Base-by-base conservation (phyloP, 2,797 vertebrate species). In the Lepidocolaptes lacrymiger region DNA sequence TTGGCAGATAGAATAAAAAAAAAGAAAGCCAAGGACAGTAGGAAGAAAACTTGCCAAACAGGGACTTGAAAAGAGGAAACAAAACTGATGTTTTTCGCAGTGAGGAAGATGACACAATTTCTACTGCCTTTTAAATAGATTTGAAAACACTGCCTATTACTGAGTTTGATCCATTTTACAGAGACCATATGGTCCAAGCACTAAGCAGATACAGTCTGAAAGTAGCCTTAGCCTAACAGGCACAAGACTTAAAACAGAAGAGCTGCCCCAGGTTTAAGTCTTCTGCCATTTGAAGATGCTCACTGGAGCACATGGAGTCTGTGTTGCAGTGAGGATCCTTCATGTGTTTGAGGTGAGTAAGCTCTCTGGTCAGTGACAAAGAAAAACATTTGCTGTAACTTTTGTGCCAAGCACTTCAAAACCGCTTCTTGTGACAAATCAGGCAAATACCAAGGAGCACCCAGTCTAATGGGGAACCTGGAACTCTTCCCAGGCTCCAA, bases 401-500 rank as follows among this genome's bases (percentile, higher is more conserved):
- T 88, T 54, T 63, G 73, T 30, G 44, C 73, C 76, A 52, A 91
- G 64, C 63, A 39, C 56, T 82, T 88, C 17, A 80, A 88, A 93
- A 72, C 12, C 3, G 4, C 30, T 91, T 73, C 56, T 71, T 81
- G 52, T 0, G 7, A 66, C 66, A 63, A 68, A 90, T n/a, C 74
- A 75, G 59, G 83, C 63, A 95, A 93, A 76, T 55, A 80, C 48
- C 73, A 76, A 41, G 59, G 68, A 91, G 28, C 28, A 51, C 10
- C 43, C 66, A 39, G 52, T 46, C 62, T 93, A 87, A 91, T 18
- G 1, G 81, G 56, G 34, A 93, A 77, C 32, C 36, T 91, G 75
- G 91, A 92, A 84, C n/a, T 74, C 78, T 51, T 91, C 87, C 71
- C 90, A 88, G 87, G 79, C 67, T 82, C 74, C 59, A 27, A 48